Percentiles rank a stretch among this genome's conserved stretches.
These are phyloP conservation scores for Tragelaphus scriptus DNA, from an alignment of 2,113 vertebrate species.

Conservation along the genomic window DNA sequence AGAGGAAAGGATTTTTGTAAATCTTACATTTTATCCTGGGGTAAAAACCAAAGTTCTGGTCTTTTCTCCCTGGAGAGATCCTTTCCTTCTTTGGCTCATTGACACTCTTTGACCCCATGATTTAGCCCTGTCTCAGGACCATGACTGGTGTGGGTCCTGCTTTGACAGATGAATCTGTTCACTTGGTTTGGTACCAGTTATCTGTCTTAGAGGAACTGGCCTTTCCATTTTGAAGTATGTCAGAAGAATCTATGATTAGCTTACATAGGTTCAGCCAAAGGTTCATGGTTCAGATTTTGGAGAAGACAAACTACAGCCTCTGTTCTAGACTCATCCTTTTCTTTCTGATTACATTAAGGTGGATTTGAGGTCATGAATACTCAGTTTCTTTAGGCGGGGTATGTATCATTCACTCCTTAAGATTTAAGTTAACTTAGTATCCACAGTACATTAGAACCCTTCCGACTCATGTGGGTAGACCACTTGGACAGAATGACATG, in stretches of 20 bases:
- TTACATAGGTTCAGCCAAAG: not conserved
- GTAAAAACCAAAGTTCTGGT: not conserved
- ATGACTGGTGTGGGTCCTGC: not conserved
- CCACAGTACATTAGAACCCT: not conserved
- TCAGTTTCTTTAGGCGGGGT: not conserved
- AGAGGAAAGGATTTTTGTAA: not conserved
- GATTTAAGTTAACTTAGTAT: not conserved
- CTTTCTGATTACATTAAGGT: constrained; percentile 14
- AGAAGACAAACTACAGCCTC: not conserved
- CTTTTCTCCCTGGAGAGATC: constrained; percentile 19
- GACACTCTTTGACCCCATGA: not conserved
- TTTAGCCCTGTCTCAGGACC: not conserved
- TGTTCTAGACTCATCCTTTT: not conserved
- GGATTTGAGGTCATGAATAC: not conserved
- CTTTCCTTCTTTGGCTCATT: not conserved
- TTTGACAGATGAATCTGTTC: not conserved
- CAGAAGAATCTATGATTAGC: not conserved
- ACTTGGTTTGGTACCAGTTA: not conserved
- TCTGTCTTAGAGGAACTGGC: not conserved
- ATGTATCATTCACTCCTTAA: constrained; percentile 3
- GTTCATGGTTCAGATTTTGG: constrained; percentile 41
- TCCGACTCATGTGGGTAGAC: not conserved
- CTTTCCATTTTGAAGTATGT: constrained; percentile 13
- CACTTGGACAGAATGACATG: not conserved
- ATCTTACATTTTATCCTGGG: not conserved